phyloP scores from a whole-genome alignment of 2,888 invertebrate genomes.

The Panopea generosa region DNA sequence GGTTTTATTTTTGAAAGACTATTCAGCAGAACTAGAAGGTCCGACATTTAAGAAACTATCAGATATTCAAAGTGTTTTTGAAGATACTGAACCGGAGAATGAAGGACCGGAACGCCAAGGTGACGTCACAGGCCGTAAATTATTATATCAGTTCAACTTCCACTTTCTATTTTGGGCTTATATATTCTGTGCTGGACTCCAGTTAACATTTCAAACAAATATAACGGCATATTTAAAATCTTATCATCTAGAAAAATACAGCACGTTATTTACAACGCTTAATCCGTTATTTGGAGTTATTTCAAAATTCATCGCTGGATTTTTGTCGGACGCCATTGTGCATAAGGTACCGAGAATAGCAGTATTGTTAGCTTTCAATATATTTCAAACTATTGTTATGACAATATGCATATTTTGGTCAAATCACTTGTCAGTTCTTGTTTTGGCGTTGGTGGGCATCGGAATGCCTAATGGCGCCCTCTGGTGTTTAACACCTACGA shows the following conservation, averaged over 20 bases:
- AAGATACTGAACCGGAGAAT: not conserved
- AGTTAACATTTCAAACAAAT: constrained; percentile 75
- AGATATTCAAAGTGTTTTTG: not conserved
- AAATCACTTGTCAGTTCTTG: constrained; percentile 64
- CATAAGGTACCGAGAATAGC: constrained; percentile 70
- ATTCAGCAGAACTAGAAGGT: constrained; percentile 27
- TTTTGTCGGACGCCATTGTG: constrained; percentile 70
- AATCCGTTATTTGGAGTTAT: constrained; percentile 71
- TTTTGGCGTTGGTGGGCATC: constrained; percentile 65
- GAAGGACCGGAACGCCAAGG: constrained; percentile 36
- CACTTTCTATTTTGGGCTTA: constrained; percentile 75
- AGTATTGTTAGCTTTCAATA: constrained; percentile 68
- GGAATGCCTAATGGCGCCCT: constrained; percentile 76
- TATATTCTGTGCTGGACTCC: constrained; percentile 73
- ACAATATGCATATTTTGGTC: constrained; percentile 70
- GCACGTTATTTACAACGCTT: constrained; percentile 71
- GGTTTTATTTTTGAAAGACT: constrained; percentile 55
- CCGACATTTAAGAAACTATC: constrained; percentile 10
- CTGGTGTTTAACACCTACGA: constrained; percentile 77
- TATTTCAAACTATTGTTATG: constrained; percentile 69
- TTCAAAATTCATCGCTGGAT: constrained; percentile 72
- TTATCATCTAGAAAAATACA: constrained; percentile 68
- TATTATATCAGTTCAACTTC: constrained; percentile 70
- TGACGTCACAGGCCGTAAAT: constrained; percentile 67
- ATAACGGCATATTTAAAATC: constrained; percentile 75